These are phyloP conservation scores for Andrena minutula DNA, from an alignment of 2,888 invertebrate genomes.

Conservation along the genomic window DNA sequence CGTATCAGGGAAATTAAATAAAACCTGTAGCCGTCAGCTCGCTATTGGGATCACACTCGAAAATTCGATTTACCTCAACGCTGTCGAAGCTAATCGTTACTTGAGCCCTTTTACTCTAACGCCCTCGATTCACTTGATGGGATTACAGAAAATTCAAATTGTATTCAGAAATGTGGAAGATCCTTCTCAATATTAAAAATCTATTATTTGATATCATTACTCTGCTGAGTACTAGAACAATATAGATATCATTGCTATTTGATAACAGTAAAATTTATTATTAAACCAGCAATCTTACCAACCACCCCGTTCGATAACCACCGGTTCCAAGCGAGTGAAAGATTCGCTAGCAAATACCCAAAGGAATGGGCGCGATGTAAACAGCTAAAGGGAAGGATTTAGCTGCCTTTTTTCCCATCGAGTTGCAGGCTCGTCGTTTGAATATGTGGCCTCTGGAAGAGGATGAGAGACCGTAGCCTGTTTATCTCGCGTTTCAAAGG, in stretches of 20 bases:
- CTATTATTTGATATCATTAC: neutral
- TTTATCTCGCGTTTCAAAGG: constrained; percentile 69
- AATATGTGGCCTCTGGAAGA: constrained; percentile 37
- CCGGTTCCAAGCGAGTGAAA: neutral
- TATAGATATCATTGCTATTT: too few relatives aligned
- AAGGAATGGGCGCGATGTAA: neutral
- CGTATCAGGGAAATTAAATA: constrained; percentile 34
- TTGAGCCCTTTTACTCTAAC: neutral
- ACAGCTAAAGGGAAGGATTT: constrained; percentile 3
- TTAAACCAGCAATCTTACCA: too few relatives aligned
- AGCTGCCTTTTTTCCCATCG: constrained; percentile 16
- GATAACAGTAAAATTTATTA: too few relatives aligned
- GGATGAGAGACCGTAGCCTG: constrained; percentile 42
- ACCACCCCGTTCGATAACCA: neutral
- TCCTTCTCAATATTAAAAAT: too few relatives aligned
- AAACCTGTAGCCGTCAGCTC: neutral
- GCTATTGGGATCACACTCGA: neutral
- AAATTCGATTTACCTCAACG: too few relatives aligned
- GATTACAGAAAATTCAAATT: neutral
- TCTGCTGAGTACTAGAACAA: too few relatives aligned
- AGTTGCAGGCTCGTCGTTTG: constrained; percentile 20
- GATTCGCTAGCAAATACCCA: neutral
- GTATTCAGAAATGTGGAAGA: neutral
- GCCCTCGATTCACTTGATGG: neutral
- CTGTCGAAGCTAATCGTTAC: neutral